Evolutionary conservation across 2,113 vertebrate genomes (phyloP).

Genomic region (Cricetomys ansorgei): DNA sequence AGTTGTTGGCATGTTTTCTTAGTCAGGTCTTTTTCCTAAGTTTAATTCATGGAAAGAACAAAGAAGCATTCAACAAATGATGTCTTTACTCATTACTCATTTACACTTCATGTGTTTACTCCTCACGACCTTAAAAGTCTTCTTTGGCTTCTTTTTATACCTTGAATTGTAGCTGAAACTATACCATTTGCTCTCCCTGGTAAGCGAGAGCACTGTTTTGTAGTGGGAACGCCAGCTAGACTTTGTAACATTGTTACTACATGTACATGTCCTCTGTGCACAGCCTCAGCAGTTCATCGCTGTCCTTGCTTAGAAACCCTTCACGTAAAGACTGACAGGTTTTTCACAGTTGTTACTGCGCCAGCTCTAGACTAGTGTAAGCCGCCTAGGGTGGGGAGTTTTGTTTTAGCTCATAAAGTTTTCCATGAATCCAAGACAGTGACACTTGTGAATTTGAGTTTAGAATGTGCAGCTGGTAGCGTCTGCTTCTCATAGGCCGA

Average conservation of each 20-base stretch:
- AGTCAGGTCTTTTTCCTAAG: neutral
- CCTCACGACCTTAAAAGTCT: slow-evolving; percentile 42
- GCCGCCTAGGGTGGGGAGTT: neutral
- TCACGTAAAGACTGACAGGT: neutral
- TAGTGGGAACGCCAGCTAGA: slow-evolving; percentile 14
- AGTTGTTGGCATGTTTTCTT: slow-evolving; percentile 37
- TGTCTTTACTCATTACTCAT: slow-evolving; percentile 12
- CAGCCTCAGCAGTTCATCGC: neutral
- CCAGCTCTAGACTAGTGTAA: slow-evolving; percentile 22
- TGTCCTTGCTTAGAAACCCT: neutral
- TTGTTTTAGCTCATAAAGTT: slow-evolving; percentile 45
- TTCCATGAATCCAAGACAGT: neutral
- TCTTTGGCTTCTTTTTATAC: slow-evolving; percentile 62
- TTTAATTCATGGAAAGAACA: slow-evolving; percentile 31
- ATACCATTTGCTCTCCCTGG: slow-evolving; percentile 43
- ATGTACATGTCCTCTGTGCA: neutral
- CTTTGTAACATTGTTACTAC: slow-evolving; percentile 46
- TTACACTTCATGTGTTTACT: too few relatives aligned
- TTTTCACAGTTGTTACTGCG: neutral
- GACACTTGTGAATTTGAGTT: neutral
- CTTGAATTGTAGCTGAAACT: slow-evolving; percentile 51
- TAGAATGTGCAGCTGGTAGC: neutral
- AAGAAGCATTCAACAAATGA: neutral
- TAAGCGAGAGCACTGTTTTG: slow-evolving; percentile 54
- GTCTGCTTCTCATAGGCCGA: neutral